Base-by-base conservation (phyloP, 2,113 vertebrate genomes). In the Diadophis punctatus region DNA sequence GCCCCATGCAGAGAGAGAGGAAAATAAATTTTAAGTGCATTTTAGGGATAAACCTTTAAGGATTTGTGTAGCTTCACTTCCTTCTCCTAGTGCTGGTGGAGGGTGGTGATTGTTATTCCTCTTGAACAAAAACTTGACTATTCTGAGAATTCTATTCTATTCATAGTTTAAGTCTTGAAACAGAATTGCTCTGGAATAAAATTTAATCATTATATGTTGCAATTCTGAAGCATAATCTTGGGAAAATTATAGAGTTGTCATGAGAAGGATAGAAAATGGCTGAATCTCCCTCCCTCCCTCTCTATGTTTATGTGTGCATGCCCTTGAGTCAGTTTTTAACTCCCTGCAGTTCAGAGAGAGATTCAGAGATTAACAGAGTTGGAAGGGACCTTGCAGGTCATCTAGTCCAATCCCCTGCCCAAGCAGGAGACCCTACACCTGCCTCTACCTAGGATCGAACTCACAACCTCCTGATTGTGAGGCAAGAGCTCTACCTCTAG, bases 211-310 rank as follows among this genome's bases (percentile, higher is more conserved):
- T 39, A 39, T 39, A 80, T 20, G n/a, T 39, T 80, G 7, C 14
- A n/a, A 74, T 74, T 74, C 63, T 14, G 1, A 74, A 74, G n/a
- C n/a, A 80, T 39, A 80, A 80, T 39, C 16, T 80, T 80, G 68
- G 68, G 68, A 39, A 39, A 80, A 39, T 39, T 39, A 39, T 39
- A 80, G n/a, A 74, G 68, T 39, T 74, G 18, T 39, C 34, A 39
- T 39, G 34, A 80, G 14, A 74, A 34, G 0, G 34, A 39, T 39
- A 39, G 34, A 20, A 80, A 39, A 80, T 80, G 16, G 16, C 2
- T 80, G 14, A 74, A 60, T 34, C 63, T 34, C 22, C 2, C 23
- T 0, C 58, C 0, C 58, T 0, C 58, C 0, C 58, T 0, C 58
- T 1, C 56, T 60, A 9, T 27, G 8, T 60, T 8, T 58, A 58